Conservation (phyloP, 53 echinoderm and acorn worm species). For the Glandiceps talaboti region DNA sequence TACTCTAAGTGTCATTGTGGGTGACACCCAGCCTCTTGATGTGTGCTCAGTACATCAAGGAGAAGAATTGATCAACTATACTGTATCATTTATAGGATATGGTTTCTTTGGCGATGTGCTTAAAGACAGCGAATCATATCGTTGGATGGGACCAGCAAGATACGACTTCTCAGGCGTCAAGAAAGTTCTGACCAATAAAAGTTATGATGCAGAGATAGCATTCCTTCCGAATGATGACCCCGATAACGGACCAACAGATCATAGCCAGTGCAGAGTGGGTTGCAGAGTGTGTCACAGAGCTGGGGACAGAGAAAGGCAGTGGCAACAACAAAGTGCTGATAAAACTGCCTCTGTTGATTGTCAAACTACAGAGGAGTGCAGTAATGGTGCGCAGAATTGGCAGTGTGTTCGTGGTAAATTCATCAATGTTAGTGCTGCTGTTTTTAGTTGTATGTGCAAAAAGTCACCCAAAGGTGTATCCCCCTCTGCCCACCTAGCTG, state of each 20-base stretch:
- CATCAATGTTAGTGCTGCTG: slow-evolving; percentile 71
- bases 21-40: too few relatives aligned
- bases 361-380: too few relatives aligned
- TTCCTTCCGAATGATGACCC: slow-evolving; percentile 64
- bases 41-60: slow-evolving; percentile 85
- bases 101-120: slow-evolving; percentile 93
- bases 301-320: too few relatives aligned
- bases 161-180: slow-evolving; percentile 79
- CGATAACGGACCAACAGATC: slow-evolving; percentile 73
- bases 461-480: slow-evolving; percentile 71
- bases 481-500: slow-evolving; percentile 80
- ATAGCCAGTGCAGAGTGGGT: slow-evolving; percentile 65
- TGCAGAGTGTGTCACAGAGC: too few relatives aligned
- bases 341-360: too few relatives aligned
- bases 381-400: too few relatives aligned
- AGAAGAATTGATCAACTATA: slow-evolving; percentile 61
- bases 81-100: slow-evolving; percentile 76
- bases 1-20: slow-evolving; percentile 34
- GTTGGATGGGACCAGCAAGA: slow-evolving; percentile 93
- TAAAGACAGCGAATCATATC: slow-evolving; percentile 81
- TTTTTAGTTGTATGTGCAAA: slow-evolving; percentile 50
- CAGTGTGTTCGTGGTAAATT: slow-evolving; percentile 47
- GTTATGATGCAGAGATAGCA: slow-evolving; percentile 56
- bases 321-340: too few relatives aligned
- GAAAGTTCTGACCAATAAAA: slow-evolving; percentile 59